Percentiles rank a stretch among this genome's conserved stretches.
Conservation (phyloP, 2,888 invertebrate genomes). For the Leptogaster cylindrica region DNA sequence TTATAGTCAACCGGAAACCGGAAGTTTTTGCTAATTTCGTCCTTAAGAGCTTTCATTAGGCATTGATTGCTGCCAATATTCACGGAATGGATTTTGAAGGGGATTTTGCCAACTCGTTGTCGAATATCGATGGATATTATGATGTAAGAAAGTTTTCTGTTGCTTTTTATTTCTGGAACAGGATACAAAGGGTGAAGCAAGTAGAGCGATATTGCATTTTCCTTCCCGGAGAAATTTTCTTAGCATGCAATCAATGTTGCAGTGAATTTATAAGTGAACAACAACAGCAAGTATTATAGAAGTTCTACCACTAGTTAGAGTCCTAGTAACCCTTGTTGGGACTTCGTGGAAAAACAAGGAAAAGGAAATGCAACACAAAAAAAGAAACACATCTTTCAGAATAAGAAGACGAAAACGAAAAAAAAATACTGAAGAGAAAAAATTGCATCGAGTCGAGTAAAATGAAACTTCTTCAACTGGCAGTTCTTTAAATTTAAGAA, state of each 20-base stretch:
- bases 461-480: conserved; percentile 14
- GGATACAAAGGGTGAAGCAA: too few relatives aligned
- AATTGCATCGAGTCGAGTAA: too few relatives aligned
- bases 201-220: neutral
- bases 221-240: neutral
- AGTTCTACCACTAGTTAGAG: too few relatives aligned
- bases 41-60: neutral
- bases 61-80: neutral
- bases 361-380: neutral
- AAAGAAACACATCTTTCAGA: neutral
- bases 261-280: neutral
- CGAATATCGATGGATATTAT: neutral
- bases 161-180: too few relatives aligned
- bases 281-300: too few relatives aligned
- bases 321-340: too few relatives aligned
- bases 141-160: neutral
- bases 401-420: neutral
- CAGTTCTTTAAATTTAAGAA: conserved; percentile 28
- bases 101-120: too few relatives aligned
- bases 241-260: neutral
- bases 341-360: neutral
- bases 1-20: neutral
- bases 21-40: conserved; percentile 7
- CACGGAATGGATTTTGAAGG: neutral
- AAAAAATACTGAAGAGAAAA: neutral